Percentiles rank a stretch among this genome's conserved stretches.
These are phyloP conservation scores for Philhelius pedissequus DNA, from an alignment of 2,888 invertebrate genomes.

Conservation along the genomic window DNA sequence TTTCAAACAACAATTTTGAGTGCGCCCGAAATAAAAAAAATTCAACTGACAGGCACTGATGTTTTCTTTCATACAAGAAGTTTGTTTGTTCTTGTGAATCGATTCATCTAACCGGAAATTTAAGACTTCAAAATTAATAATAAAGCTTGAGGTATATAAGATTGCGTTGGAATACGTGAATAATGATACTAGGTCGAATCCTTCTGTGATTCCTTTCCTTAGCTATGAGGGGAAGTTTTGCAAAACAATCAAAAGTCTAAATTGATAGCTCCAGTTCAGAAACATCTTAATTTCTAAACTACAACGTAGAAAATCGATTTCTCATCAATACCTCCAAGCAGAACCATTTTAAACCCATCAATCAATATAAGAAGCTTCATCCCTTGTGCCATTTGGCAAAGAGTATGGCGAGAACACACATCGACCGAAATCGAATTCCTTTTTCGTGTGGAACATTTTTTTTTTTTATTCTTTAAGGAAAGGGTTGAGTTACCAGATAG, in stretches of 20 bases:
- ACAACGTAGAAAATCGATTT: neutral
- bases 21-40: too few relatives aligned
- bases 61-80: too few relatives aligned
- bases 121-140: too few relatives aligned
- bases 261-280: neutral
- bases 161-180: too few relatives aligned
- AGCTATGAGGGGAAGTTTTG: too few relatives aligned
- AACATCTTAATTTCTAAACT: neutral
- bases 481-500: neutral
- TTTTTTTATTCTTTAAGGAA: neutral
- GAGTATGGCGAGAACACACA: slow-evolving; percentile 30
- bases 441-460: slow-evolving; percentile 48
- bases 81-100: too few relatives aligned
- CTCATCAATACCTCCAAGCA: neutral
- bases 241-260: neutral
- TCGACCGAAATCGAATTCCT: slow-evolving; percentile 54
- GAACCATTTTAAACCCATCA: neutral
- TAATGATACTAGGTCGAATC: too few relatives aligned
- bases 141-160: too few relatives aligned
- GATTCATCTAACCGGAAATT: too few relatives aligned
- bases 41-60: too few relatives aligned
- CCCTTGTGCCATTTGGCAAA: neutral
- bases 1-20: too few relatives aligned
- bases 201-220: too few relatives aligned
- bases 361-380: neutral